A percentile compares a stretch with the other conserved stretches of the same genome.
These are phyloP conservation scores for Empis stercorea DNA, from an alignment of 2,888 invertebrate species.

Conservation along the genomic window DNA sequence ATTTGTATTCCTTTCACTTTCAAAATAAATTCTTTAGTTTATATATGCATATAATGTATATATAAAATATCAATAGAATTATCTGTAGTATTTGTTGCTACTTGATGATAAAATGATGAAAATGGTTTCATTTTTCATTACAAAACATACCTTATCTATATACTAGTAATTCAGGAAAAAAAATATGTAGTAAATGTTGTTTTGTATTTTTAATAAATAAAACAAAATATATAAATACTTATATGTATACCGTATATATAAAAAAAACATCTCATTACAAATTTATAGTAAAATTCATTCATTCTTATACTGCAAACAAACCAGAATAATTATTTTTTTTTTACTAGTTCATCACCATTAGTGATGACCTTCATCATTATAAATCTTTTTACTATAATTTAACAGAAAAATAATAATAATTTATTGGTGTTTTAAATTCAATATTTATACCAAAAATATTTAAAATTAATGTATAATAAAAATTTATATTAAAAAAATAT, in stretches of 20 bases:
- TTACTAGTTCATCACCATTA: conserved; percentile 20
- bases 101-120: too few species aligned
- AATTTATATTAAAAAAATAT: too few species aligned
- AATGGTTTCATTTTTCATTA: too few species aligned
- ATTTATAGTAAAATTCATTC: background rate
- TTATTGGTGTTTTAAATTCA: too few species aligned
- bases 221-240: background rate
- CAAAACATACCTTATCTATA: too few species aligned
- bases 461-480: too few species aligned
- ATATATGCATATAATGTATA: background rate
- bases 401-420: too few species aligned
- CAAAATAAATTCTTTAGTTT: conserved; percentile 3
- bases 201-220: background rate
- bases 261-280: background rate
- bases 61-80: too few species aligned
- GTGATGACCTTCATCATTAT: conserved; percentile 15
- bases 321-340: background rate
- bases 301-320: background rate
- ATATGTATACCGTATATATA: too few species aligned
- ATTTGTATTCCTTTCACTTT: conserved; percentile 19
- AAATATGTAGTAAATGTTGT: background rate
- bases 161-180: background rate
- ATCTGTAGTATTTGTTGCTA: too few species aligned
- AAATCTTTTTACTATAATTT: too few species aligned
- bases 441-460: too few species aligned